Evolutionary conservation across 2,888 invertebrate species (phyloP).

Genomic region (Hydroisotoma schaefferi): DNA sequence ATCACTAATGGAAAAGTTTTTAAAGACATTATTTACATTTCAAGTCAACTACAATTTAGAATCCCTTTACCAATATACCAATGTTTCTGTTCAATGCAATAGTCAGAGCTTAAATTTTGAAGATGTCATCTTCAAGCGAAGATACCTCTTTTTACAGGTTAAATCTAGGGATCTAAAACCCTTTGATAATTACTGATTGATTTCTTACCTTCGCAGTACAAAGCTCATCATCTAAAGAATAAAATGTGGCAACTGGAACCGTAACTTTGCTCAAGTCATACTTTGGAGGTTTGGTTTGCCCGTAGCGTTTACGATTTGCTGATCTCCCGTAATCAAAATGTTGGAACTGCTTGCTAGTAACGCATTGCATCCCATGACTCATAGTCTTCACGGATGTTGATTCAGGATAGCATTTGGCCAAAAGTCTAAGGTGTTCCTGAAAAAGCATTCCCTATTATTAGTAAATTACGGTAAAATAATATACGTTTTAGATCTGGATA

Average conservation of each 20-base stretch:
- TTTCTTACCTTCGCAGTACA: too few relatives aligned
- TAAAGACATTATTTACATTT: background rate
- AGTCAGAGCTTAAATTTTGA: too few relatives aligned
- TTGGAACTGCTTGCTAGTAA: background rate
- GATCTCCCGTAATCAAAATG: conserved; percentile 2
- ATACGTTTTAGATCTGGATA: too few relatives aligned
- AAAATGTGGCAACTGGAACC: conserved; percentile 4
- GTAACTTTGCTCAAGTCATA: background rate
- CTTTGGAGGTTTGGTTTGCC: background rate
- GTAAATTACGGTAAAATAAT: too few relatives aligned
- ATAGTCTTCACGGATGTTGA: conserved; percentile 3
- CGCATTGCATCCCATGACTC: conserved; percentile 1
- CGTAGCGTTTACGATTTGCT: background rate
- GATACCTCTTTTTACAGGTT: too few relatives aligned
- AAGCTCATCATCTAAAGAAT: background rate
- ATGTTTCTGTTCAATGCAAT: too few relatives aligned
- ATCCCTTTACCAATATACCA: too few relatives aligned
- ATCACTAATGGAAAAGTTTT: background rate
- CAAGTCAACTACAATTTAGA: too few relatives aligned
- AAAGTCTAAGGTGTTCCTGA: background rate
- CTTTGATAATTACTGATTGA: too few relatives aligned
- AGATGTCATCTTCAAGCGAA: too few relatives aligned
- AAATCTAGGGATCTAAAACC: too few relatives aligned
- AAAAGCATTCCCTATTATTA: background rate
- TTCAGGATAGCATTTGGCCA: background rate